Conservation (phyloP, 2,797 vertebrate species). For the Balearica regulorum region DNA sequence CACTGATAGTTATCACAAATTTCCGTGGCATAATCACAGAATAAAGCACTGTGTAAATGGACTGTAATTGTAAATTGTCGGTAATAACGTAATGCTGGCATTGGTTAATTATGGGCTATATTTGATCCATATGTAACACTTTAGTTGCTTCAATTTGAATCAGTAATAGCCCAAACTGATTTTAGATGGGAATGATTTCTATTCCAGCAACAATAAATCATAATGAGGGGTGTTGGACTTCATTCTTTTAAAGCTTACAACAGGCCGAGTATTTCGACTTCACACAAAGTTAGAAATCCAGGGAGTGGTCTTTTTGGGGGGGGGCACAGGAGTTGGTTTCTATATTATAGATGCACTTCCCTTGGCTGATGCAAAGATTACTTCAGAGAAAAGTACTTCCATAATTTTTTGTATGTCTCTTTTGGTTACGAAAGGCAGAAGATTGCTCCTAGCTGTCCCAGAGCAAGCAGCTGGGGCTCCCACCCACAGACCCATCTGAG, state of each 20-base stretch:
- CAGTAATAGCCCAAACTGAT: not conserved
- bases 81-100: not conserved
- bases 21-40: slow-evolving; percentile 25
- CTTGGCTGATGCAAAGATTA: not conserved
- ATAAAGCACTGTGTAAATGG: slow-evolving; percentile 40
- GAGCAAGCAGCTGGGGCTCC: not conserved
- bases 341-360: not conserved
- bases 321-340: accelerated
- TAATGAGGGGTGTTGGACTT: not conserved
- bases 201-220: slow-evolving; percentile 13
- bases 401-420: accelerated
- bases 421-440: not conserved
- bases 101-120: slow-evolving; percentile 45
- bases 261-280: not conserved
- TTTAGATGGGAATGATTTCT: not conserved
- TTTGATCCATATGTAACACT: slow-evolving; percentile 18
- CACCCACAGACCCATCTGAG: not conserved
- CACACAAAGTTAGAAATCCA: not conserved
- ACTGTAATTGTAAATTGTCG: slow-evolving; percentile 29
- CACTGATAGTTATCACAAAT: slow-evolving; percentile 22
- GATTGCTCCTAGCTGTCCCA: not conserved
- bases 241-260: not conserved
- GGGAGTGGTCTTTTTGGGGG: not conserved
- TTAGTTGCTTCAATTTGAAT: not conserved
- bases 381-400: not conserved